Evolutionary conservation across 2,113 vertebrate species (phyloP), one percentile per base, ranked within the genome.

Genomic region (Oncorhynchus mykiss): DNA sequence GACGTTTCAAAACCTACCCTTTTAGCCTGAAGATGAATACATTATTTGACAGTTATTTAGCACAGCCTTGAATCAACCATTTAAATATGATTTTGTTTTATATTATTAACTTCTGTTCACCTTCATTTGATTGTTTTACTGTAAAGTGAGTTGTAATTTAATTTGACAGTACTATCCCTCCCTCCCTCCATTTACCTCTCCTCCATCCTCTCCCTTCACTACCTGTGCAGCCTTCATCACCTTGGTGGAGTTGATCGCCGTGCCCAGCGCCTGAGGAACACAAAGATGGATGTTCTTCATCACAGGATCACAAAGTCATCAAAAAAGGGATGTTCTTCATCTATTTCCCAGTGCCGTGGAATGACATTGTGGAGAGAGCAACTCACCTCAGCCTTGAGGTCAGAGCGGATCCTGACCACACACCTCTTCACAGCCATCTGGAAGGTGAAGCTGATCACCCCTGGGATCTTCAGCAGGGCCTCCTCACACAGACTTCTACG

Each of bases 371-470:
- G 34, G 20, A 70, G 11, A n/a, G 3, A 2, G 45, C 24, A 20
- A 82, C 94, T 89, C 80, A 98, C 98, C 93, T 99, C 98, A 60
- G 97, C 98, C 92, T 95, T 99, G 75, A 99, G 93, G 90, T 99
- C 98, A 25, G 98, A 99, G 81, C 98, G 95, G 81, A 99, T 97
- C 88, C 98, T 93, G 67, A 99, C 97, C 77, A 99, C 96, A 0
- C 98, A 99, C 91, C 98, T 96, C 84, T 98, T 98, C 83, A 99
- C 96, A 24, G 97, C 96, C 98, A 99, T 99, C 94, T 99, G 98
- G 94, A 99, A 99, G 65, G 98, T 99, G 92, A 99, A 99, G 91
- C 98, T 99, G 93, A 99, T 99, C 86, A 99, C 98, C 20, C 98
- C 98, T 91, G 96, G 95, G 89, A 99, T 98, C 94, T 99, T 99